Base-by-base conservation (phyloP, 2,797 vertebrate genomes). In the Cossypha caffra region DNA sequence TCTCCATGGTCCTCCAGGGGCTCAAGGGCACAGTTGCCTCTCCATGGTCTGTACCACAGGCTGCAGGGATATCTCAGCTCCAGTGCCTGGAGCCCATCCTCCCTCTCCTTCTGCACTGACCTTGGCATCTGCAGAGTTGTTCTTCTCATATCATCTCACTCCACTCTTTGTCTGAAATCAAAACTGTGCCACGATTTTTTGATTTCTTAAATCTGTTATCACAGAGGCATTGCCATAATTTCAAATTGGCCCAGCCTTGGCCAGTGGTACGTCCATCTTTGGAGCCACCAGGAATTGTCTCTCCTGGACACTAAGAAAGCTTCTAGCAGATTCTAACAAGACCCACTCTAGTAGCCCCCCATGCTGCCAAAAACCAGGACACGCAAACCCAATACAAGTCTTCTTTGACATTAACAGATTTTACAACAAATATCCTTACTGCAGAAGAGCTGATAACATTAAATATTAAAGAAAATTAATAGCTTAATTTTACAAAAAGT, bases 231-330 rank as follows among this genome's bases (percentile, higher is more conserved):
- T 50, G 19, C 17, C 17, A 50, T 21, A 2, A 8, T 57, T 57
- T 35, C 6, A 64, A 48, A 73, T 6, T 31, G 20, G 11, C 31
- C 20, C 29, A 63, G 50, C 9, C 25, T 48, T 29, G 35, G 25
- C 19, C 19, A 82, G 48, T 1, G 2, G 5, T 31, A 7, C 0
- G 0, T 31, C 11, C 35, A 31, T 50, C 13, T 31, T 40, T 31
- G 43, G 31, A 35, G 17, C 7, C 51, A 57, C 6, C 21, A 50
- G 25, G 31, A 7, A 8, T 2, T 74, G 25, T 10, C 4, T 42
- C 3, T 57, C 13, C 14, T 31, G 51, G 51, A 17, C 13, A 42
- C 13, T 15, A 17, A 42, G 8, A 50, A 31, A 50, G 2, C 4
- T 31, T 57, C 31, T 25, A 50, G 31, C 14, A 66, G 17, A 13